Evolutionary conservation across 2,113 vertebrate genomes (phyloP), one percentile per base, ranked within the genome.

Genomic region (Apeltes quadracus): DNA sequence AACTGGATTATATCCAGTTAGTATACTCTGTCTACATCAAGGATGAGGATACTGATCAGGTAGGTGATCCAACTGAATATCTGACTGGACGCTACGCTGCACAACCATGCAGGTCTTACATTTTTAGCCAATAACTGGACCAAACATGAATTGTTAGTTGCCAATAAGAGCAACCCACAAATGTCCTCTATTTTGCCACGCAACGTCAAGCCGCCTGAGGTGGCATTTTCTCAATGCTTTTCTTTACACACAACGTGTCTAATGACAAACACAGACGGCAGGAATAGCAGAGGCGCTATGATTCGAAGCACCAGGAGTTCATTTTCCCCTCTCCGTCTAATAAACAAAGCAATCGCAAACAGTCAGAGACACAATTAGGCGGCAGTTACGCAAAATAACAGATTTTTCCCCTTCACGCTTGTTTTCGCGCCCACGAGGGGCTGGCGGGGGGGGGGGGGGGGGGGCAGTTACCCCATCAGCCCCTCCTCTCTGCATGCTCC

Each of bases 351-450:
- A 86, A 91, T 92, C 84, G 87, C 63, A 34, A 77, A 81, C 80
- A 88, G 87, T 79, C 77, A 84, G 80, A 76, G 64, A 84, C 77
- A 80, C 88, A 91, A 88, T 92, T 89, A 93, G 78, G 81, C 79
- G 69, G 75, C 77, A 89, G 90, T 92, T 94, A 91, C 76, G 36
- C 81, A 81, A 90, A 91, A 92, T 89, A 91, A 88, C 88, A 85
- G 78, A 84, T 86, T 90, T 69, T 84, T 76, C 70, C 69, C 65
- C 69, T 83, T 68, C 77, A 70, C 25, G 51, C 70, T 69, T 67
- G 74, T 79, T 81, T 80, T 89, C 84, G 78, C 29, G 32, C 32
- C 32, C 6, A 6, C 32, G 48, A 22, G n/a, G 20, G 2, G 14
- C 29, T 29, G 44, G 20, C 1, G n/a, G n/a, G 48, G 48, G n/a